Evolutionary conservation across 1,140 invertebrate genomes (phyloP).

Genomic region (Arctopsyche grandis): DNA sequence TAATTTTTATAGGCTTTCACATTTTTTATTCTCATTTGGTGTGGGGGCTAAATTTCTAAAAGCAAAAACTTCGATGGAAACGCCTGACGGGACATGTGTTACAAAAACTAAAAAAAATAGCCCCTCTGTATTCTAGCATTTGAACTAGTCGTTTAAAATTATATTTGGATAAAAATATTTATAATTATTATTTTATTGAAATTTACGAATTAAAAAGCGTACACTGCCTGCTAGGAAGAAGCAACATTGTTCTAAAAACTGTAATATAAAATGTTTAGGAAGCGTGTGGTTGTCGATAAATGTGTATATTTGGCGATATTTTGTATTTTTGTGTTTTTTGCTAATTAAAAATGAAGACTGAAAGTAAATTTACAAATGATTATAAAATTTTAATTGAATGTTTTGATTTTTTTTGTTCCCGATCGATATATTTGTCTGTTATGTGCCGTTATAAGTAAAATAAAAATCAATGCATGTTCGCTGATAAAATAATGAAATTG

Average conservation of each 20-base stretch:
- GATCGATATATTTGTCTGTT: constrained; percentile 38
- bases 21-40: constrained; percentile 41
- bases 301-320: constrained; percentile 55
- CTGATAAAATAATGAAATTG: constrained; percentile 51
- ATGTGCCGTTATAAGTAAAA: constrained; percentile 52
- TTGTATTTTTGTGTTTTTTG: constrained; percentile 54
- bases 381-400: constrained; percentile 52
- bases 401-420: constrained; percentile 48
- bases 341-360: constrained; percentile 55
- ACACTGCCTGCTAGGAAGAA: constrained; percentile 51
- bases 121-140: constrained; percentile 46
- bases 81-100: background rate
- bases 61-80: background rate
- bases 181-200: constrained; percentile 49
- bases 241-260: constrained; percentile 50
- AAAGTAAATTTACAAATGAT: constrained; percentile 55
- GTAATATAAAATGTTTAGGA: constrained; percentile 51
- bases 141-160: constrained; percentile 53
- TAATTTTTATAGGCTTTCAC: constrained; percentile 42
- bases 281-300: constrained; percentile 47
- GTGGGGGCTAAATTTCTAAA: constrained; percentile 8
- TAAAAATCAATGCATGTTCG: constrained; percentile 50
- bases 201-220: constrained; percentile 50
- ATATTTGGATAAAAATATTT: constrained; percentile 49
- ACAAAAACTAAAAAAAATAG: background rate